phyloP scores from a whole-genome alignment of 2,113 vertebrate genomes.

The Nothobranchius furzeri region DNA sequence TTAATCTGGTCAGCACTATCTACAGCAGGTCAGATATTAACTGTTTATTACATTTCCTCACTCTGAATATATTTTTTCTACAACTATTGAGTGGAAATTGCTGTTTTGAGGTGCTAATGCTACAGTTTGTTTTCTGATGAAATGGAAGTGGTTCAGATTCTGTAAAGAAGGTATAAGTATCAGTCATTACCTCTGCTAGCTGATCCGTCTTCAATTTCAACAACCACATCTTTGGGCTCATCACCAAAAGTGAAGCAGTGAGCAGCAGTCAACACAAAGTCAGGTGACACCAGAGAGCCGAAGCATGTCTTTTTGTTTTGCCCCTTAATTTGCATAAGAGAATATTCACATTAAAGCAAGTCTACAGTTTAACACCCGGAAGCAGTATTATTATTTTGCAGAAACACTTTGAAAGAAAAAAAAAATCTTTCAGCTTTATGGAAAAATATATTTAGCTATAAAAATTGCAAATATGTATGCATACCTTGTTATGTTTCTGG shows the following conservation, averaged over 20 bases:
- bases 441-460: no score
- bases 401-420: no score
- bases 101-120: no score
- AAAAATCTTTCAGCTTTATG: no score
- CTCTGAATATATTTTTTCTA: neutral
- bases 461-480: no score
- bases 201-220: constrained; percentile 31
- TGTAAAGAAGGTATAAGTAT: neutral
- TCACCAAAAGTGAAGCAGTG: constrained; percentile 72
- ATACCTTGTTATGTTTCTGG: no score
- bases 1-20: neutral
- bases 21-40: neutral
- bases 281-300: constrained; percentile 70
- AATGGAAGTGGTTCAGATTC: neutral
- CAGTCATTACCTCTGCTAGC: constrained; percentile 4
- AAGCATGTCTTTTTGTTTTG: constrained; percentile 23
- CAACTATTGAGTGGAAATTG: no score
- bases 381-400: no score
- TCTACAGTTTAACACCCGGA: no score
- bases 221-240: neutral
- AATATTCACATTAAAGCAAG: no score
- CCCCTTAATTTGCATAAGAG: constrained; percentile 19
- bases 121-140: no score
- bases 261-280: constrained; percentile 77
- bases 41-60: neutral